phyloP scores from a whole-genome alignment of 2,888 invertebrate genomes.

The Drosophila merina region DNA sequence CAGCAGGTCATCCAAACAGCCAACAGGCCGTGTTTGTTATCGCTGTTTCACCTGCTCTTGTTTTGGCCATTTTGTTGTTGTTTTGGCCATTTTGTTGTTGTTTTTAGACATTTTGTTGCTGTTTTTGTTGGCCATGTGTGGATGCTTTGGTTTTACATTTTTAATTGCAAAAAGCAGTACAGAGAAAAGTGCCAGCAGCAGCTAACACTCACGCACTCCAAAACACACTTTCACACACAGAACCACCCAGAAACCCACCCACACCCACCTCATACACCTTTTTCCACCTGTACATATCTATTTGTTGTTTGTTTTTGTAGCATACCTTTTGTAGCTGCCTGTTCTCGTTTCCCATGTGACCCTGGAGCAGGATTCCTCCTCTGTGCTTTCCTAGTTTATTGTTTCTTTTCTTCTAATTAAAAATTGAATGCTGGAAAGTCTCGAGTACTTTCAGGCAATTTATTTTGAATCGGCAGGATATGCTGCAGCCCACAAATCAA shows the following conservation, averaged over 20 bases:
- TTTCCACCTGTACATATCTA: slow-evolving; percentile 10
- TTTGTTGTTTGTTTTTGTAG: slow-evolving; percentile 49
- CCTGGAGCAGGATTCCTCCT: slow-evolving; percentile 9
- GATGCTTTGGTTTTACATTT: slow-evolving; percentile 58
- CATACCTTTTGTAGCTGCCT: slow-evolving; percentile 65
- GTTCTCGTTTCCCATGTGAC: slow-evolving; percentile 43
- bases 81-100: slow-evolving; percentile 17
- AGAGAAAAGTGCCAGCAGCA: slow-evolving; percentile 26
- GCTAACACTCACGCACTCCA: slow-evolving; percentile 26
- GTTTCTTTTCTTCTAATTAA: slow-evolving; percentile 55
- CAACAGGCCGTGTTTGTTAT: slow-evolving; percentile 42
- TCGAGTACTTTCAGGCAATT: not conserved
- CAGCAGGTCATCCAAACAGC: slow-evolving; percentile 12
- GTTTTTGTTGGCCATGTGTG: not conserved
- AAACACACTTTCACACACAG: not conserved
- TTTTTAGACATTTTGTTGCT: not conserved
- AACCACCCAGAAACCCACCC: not conserved
- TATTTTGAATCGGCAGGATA: slow-evolving; percentile 18
- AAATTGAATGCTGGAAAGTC: slow-evolving; percentile 39
- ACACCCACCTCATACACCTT: slow-evolving; percentile 9
- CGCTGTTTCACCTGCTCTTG: slow-evolving; percentile 23
- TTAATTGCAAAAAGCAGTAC: slow-evolving; percentile 53
- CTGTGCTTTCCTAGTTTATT: slow-evolving; percentile 28
- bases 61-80: slow-evolving; percentile 15
- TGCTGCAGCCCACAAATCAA: slow-evolving; percentile 4